Evolutionary conservation across 2,888 invertebrate species (phyloP), one percentile per base, ranked within the genome.

Genomic region (Carcina quercana): DNA sequence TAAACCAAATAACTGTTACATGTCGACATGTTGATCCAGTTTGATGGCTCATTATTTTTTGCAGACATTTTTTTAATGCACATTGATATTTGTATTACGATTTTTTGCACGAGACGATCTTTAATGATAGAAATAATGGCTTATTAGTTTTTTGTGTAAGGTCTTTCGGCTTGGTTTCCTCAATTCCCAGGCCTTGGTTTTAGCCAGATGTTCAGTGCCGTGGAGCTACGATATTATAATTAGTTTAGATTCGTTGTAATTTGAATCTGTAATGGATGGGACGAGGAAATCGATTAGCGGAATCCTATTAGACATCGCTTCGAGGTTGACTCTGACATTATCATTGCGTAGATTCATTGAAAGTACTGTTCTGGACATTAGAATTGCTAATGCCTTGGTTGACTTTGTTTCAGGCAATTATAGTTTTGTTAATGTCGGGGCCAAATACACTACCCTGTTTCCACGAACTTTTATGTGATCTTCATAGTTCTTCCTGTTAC

Each of bases 111-210:
- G 45, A 53, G 59, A 66, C 58, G 59, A 65, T 67, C 62, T 67
- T 64, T 72, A 74, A 72, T 72, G 63, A 64, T 68, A 51, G 58
- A 63, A 63, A 68, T 68, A 59, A 65, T 68, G 53, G 58, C 57
- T 59, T 64, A 62, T 66, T 57, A 53, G 60, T 67, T 73, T 71
- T 73, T 73, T 66, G 15, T 50, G n/a, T 54, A 38, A 38, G 45
- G 51, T 52, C 54, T 59, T 50, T 37, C 11, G 54, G 43, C 51
- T 59, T 38, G 43, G 69, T 73, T 79, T 76, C 75, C 76, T 72
- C 67, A 65, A 67, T 74, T 64, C 59, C 58, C 53, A 69, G 68
- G 67, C 75, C 76, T 75, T 74, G 78, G 58, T 62, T 34, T 64
- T 43, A 61, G 54, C 74, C 75, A 78, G 75, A 74, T 78, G 75